Conservation (phyloP, 2,797 vertebrate genomes). For the Diplodus puntazzo region DNA sequence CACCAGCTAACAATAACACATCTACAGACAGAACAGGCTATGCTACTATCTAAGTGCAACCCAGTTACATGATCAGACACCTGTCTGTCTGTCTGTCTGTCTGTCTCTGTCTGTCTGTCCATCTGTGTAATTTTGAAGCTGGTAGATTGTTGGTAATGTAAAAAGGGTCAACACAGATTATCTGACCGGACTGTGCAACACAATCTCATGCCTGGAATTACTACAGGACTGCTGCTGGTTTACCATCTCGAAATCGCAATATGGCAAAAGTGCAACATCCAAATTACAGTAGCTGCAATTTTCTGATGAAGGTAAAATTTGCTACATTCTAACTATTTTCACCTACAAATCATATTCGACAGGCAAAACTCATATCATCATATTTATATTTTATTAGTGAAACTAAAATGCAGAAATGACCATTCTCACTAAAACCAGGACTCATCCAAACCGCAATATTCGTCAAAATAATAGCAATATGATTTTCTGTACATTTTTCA, state of each 20-base stretch:
- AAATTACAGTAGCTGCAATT: too few species aligned
- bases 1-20: slow-evolving; percentile 11
- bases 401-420: too few species aligned
- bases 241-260: neutral
- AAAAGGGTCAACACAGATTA: neutral
- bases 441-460: too few species aligned
- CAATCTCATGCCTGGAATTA: neutral
- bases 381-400: too few species aligned
- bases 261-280: too few species aligned
- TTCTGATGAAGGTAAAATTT: too few species aligned
- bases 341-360: too few species aligned
- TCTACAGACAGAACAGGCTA: neutral
- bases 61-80: slow-evolving; percentile 11
- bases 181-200: neutral
- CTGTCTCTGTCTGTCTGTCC: neutral
- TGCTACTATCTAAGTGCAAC: slow-evolving; percentile 3
- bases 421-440: too few species aligned
- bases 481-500: too few species aligned
- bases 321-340: too few species aligned
- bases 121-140: neutral
- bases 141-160: neutral
- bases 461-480: too few species aligned
- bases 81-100: neutral
- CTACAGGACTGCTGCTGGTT: neutral
- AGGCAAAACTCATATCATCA: too few species aligned